Conservation (phyloP, 2,797 vertebrate species). For the Hippocampus kuda region DNA sequence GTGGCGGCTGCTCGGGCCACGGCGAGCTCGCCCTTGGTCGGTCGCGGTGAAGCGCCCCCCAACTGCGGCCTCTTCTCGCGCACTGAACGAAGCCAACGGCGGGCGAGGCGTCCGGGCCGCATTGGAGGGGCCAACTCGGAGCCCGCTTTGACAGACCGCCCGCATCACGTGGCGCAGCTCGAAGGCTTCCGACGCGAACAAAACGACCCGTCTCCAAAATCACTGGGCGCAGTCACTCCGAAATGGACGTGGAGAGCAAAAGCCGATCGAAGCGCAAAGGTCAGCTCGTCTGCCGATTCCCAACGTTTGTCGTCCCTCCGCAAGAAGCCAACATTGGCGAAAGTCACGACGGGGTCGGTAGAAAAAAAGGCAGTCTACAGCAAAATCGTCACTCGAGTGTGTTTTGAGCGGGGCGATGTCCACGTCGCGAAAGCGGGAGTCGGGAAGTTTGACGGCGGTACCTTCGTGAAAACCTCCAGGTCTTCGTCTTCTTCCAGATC, state of each 20-base stretch:
- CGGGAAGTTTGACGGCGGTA: slow-evolving; percentile 41
- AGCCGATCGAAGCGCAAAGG: neutral
- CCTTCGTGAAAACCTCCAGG: slow-evolving; percentile 93
- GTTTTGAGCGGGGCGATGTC: slow-evolving; percentile 8
- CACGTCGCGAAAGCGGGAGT: slow-evolving; percentile 17
- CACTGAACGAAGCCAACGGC: no score
- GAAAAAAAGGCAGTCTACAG: neutral
- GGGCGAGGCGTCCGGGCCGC: no score
- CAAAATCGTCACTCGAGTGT: neutral
- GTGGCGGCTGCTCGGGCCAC: no score
- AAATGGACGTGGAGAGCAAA: neutral
- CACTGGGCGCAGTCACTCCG: neutral
- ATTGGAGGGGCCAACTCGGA: no score
- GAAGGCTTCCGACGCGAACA: no score
- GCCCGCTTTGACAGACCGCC: no score
- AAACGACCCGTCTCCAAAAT: neutral
- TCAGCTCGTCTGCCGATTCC: neutral
- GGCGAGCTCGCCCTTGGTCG: no score
- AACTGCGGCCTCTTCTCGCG: no score
- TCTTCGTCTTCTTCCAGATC: slow-evolving; percentile 85
- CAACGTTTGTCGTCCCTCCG: neutral
- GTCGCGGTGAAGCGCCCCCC: no score
- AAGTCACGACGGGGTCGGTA: neutral
- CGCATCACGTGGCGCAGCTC: no score
- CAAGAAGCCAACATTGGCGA: neutral